Evolutionary conservation across 2,888 invertebrate species (phyloP), one percentile per base, ranked within the genome.

Genomic region (Neoaliturus tenellus): DNA sequence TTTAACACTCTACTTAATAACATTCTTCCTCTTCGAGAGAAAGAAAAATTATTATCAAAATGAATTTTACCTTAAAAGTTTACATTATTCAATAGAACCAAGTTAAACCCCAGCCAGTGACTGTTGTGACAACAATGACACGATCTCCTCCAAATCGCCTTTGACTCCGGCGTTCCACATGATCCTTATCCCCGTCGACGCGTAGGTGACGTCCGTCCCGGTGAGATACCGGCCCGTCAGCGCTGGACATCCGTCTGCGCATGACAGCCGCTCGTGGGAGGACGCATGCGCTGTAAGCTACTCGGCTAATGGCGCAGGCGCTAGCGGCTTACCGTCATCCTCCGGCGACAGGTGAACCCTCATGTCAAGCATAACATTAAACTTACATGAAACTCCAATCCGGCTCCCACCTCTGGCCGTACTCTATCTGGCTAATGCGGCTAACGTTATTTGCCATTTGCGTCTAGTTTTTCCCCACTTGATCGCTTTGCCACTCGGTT

Each of bases 231-330:
- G 62, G 31, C 51, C 6, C 23, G 55, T n/a, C 48, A 48, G 55
- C 20, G 55, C 55, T 55, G 55, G 3, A 10, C 6, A n/a, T 10
- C 10, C 35, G 10, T 10, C 51, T 23, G 51, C 23, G 51, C 28
- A 6, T 31, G 62, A 62, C 48, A 8, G 1, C 6, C 6, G 12
- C 31, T 12, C 5, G 62, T 31, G 12, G 51, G 51, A 20, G 51
- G 51, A 51, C 51, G 62, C 62, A 62, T 62, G 62, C 62, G 62
- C 62, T 5, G 62, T 62, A 62, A 62, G 62, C 62, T 31, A 62
- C 62, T 62, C 14, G 31, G 62, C 62, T 62, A 62, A 62, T 62
- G 62, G 62, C 62, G 62, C 62, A 31, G 31, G 10, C 28, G 20
- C 55, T 23, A 62, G 62, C 62, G 17, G 62, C 62, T 62, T 62